A percentile compares a stretch with the other conserved stretches of the same genome.
These are phyloP conservation scores for Pelodiscus sinensis DNA, from an alignment of 2,113 vertebrate species.

Conservation along the genomic window DNA sequence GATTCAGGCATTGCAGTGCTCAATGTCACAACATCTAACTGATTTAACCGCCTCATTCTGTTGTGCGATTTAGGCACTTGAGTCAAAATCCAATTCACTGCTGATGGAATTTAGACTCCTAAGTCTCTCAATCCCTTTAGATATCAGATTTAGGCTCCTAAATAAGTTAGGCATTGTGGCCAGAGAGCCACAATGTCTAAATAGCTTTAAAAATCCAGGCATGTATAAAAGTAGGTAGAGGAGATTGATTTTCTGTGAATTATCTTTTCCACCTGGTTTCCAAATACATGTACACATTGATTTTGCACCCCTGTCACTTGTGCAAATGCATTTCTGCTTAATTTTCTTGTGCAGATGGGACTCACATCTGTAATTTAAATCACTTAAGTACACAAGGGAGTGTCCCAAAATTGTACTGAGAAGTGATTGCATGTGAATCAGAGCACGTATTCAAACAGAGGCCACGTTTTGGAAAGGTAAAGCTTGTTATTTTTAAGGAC, in stretches of 20 bases:
- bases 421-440: not conserved
- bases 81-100: not conserved
- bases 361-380: not conserved
- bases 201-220: not conserved
- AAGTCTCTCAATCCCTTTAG: not conserved
- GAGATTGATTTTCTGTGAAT: slow-evolving; percentile 1
- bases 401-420: not conserved
- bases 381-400: not conserved
- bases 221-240: not conserved
- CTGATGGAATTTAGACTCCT: not conserved
- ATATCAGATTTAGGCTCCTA: not conserved
- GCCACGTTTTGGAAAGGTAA: not conserved
- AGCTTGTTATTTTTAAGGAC: not conserved
- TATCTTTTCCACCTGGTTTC: not conserved
- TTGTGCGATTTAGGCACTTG: not conserved
- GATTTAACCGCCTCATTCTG: not conserved
- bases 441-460: no score
- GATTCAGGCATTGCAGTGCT: not conserved
- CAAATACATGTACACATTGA: not conserved
- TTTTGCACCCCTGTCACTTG: slow-evolving; percentile 1
- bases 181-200: not conserved
- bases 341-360: slow-evolving; percentile 52
- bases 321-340: not conserved
- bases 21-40: not conserved
- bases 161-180: not conserved